Evolutionary conservation across 1,140 invertebrate species (phyloP).

Genomic region (Bombus vancouverensis): DNA sequence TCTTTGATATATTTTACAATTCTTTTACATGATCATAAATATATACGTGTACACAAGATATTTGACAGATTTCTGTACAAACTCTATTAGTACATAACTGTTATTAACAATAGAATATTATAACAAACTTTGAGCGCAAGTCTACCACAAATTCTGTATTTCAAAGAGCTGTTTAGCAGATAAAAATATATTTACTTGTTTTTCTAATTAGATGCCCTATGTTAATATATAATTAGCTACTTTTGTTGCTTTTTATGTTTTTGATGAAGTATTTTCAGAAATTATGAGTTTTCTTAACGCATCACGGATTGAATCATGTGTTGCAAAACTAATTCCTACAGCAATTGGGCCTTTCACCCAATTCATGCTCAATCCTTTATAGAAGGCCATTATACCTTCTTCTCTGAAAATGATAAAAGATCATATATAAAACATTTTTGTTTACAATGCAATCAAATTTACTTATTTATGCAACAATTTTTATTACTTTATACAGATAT

Average conservation of each 20-base stretch:
- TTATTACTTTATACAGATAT: neutral
- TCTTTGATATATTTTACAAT: conserved; percentile 27
- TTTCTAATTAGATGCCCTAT: conserved; percentile 15
- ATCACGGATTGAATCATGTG: conserved; percentile 93
- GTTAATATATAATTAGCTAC: conserved; percentile 30
- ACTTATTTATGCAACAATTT: neutral
- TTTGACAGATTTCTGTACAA: conserved; percentile 1
- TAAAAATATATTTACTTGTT: conserved; percentile 34
- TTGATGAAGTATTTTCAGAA: neutral
- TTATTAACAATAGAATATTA: neutral
- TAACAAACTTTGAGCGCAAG: neutral
- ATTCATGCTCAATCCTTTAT: conserved; percentile 99
- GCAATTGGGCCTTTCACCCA: conserved; percentile 99
- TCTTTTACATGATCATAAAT: conserved; percentile 10
- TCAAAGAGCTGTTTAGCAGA: neutral
- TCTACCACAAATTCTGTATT: neutral
- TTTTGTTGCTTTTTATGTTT: conserved; percentile 10
- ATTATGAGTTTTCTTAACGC: conserved; percentile 79
- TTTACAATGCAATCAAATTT: neutral
- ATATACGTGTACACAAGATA: conserved; percentile 4
- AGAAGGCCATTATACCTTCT: conserved; percentile 96
- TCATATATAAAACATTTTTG: neutral
- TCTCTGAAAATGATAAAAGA: conserved; percentile 82
- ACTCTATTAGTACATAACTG: neutral
- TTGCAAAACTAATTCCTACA: conserved; percentile 98